Evolutionary conservation across 2,888 invertebrate genomes (phyloP), one percentile per base, ranked within the genome.

Genomic region (Omphaloscelis lunosa): DNA sequence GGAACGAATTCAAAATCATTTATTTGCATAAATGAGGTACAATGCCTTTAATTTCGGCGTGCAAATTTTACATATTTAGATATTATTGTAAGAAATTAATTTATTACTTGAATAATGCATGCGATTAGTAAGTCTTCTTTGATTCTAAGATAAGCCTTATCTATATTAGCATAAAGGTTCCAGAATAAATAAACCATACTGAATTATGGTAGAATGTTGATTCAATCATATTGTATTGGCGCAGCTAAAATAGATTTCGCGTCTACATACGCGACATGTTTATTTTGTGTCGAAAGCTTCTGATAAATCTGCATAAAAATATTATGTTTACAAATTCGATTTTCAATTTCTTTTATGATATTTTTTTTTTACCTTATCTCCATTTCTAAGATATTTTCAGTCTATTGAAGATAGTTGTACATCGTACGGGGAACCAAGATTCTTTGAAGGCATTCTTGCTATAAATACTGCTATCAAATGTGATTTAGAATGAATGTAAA

Each of bases 321-420:
- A 67, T 82, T 82, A 67, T 82, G 82, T 51, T 82, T 67, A 62
- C 76, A 79, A 76, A 79, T 58, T 12, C 48, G 29, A 62, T 67
- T 75, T 77, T 41, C n/a, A 61, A 9, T 39, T 75, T 82, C 53
- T 41, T 79, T 63, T 80, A 27, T 72, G 29, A 27, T 56, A 23
- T 7, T 80, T 69, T 51, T 80, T 69, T 51, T 77, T 51, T 70
- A 65, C 29, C 29, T 12, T 71, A 39, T 29, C 27, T 27, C 20
- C 56, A 39, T 34, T 72, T 65, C 27, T n/a, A 23, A 41, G 58
- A 29, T 63, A n/a, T 41, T 58, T n/a, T 65, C 9, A 48, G 23
- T 20, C 27, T 61, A 27, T 27, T 0, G 11, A 39, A 34, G 34
- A 29, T 8, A 23, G 20, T 58, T 11, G 29, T 17, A 15, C 12